phyloP scores from a whole-genome alignment of 1,140 invertebrate genomes.

The Drosophila tsacasi region DNA sequence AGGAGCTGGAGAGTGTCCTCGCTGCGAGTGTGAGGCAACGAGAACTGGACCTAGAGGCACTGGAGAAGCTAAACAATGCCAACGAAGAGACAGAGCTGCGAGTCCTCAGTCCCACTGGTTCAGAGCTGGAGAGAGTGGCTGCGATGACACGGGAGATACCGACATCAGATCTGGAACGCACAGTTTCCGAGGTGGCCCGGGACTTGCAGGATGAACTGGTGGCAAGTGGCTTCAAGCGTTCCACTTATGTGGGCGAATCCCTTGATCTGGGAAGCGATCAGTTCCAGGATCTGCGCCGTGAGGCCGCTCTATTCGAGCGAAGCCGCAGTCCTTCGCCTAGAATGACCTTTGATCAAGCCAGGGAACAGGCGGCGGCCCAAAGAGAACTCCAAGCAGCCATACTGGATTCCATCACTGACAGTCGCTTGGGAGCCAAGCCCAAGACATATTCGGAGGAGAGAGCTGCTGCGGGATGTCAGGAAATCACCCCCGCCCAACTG shows the following conservation, averaged over 20 bases:
- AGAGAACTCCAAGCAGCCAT: conserved; percentile 69
- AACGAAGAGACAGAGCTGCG: conserved; percentile 71
- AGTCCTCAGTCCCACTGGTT: conserved; percentile 49
- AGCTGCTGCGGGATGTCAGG: conserved; percentile 18
- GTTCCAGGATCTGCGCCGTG: conserved; percentile 42
- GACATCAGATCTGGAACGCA: conserved; percentile 65
- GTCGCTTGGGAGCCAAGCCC: conserved; percentile 68
- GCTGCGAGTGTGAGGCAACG: conserved; percentile 37
- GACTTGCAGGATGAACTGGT: conserved; percentile 68
- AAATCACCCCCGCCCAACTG: conserved; percentile 41
- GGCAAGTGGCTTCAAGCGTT: conserved; percentile 73
- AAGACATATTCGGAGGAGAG: conserved; percentile 62
- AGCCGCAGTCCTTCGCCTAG: conserved; percentile 64
- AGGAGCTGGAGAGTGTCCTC: conserved; percentile 57
- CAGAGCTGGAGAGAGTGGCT: conserved; percentile 33
- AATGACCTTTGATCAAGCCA: conserved; percentile 19
- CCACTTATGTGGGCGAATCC: conserved; percentile 79
- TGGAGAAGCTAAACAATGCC: conserved; percentile 57
- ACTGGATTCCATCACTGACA: conserved; percentile 61
- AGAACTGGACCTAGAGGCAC: conserved; percentile 58
- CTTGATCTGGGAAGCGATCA: conserved; percentile 65
- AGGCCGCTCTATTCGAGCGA: conserved; percentile 48
- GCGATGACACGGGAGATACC: conserved; percentile 17
- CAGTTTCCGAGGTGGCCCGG: conserved; percentile 62
- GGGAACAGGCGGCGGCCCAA: conserved; percentile 46